Base-by-base conservation (phyloP, 2,797 vertebrate species). In the Phoebastria nigripes region DNA sequence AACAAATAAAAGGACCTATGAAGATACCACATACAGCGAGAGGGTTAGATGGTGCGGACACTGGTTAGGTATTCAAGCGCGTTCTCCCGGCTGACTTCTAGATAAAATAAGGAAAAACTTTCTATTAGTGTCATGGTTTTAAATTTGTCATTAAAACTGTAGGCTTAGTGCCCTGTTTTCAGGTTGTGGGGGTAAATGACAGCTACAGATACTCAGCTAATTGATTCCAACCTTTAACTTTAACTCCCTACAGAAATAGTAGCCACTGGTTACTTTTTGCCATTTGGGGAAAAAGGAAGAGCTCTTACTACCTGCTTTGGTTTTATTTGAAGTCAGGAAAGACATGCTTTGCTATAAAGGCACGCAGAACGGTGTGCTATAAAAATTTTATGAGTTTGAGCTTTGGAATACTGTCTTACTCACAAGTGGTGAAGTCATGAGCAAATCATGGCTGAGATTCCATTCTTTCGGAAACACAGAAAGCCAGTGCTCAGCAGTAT, bases 301-400 rank as follows among this genome's bases (percentile, higher is more conserved):
- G 12, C 31, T 69, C 51, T 76, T 80, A 41, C 37, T 81, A 56
- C 61, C 73, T 73, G 42, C 41, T 93, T 79, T 46, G 7, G 31
- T 41, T 94, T 84, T 66, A 62, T 49, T 44, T 76, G 62, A 88
- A 87, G 35, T 74, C 59, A 71, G 55, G 81, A 88, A 26, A 73
- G 41, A 46, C 35, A 51, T 12, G 39, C 51, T 87, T 88, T 89
- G 42, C 42, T 72, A 58, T 14, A 85, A 51, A 74, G 73, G n/a
- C 67, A 90, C 0, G 11, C 66, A 35, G 67, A 76, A 56, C 1
- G 1, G 31, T 46, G 25, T 84, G 24, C 54, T 65, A 54, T 79
- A 54, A 88, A 69, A 69, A 66, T 94, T 96, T 95, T 91, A 93
- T 63, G 82, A 83, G 58, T 93, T 79, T 91, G 93, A 96, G 80